Conservation (phyloP, 2,888 invertebrate genomes). For the Heliconius ethilla region DNA sequence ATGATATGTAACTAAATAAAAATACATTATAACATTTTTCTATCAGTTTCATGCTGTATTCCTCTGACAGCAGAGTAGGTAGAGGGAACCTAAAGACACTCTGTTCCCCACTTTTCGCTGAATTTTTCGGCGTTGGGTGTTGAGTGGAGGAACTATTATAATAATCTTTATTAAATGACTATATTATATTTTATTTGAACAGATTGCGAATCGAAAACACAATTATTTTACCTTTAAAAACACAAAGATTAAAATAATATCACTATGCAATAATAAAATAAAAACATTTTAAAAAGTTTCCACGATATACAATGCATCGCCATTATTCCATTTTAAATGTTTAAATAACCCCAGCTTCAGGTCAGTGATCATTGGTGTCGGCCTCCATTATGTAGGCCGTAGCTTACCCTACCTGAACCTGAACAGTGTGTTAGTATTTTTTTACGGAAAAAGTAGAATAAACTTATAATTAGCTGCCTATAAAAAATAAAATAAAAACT, state of each 20-base stretch:
- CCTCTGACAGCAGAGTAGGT: too few species aligned
- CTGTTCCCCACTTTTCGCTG: too few species aligned
- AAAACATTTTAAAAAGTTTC: background rate
- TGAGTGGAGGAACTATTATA: too few species aligned
- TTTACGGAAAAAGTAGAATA: slow-evolving; percentile 8
- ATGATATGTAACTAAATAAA: too few species aligned
- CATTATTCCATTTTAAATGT: slow-evolving; percentile 28
- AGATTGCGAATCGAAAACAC: too few species aligned
- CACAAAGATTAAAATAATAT: background rate
- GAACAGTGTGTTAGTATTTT: slow-evolving; percentile 11
- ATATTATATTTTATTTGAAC: background rate
- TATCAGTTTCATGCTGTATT: too few species aligned
- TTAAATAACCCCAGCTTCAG: slow-evolving; percentile 34
- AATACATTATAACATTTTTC: too few species aligned
- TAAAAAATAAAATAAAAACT: background rate
- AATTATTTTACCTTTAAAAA: background rate
- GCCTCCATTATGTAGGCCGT: slow-evolving; percentile 23
- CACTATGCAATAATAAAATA: background rate
- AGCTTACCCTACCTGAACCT: slow-evolving; percentile 27
- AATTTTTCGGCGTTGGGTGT: too few species aligned
- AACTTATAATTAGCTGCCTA: background rate
- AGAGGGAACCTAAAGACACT: too few species aligned
- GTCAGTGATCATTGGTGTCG: slow-evolving; percentile 33
- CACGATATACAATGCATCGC: background rate
- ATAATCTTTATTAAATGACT: background rate